A percentile compares a stretch with the other conserved stretches of the same genome.
Conservation (phyloP, 2,888 invertebrate species). For the Arge pagana region DNA sequence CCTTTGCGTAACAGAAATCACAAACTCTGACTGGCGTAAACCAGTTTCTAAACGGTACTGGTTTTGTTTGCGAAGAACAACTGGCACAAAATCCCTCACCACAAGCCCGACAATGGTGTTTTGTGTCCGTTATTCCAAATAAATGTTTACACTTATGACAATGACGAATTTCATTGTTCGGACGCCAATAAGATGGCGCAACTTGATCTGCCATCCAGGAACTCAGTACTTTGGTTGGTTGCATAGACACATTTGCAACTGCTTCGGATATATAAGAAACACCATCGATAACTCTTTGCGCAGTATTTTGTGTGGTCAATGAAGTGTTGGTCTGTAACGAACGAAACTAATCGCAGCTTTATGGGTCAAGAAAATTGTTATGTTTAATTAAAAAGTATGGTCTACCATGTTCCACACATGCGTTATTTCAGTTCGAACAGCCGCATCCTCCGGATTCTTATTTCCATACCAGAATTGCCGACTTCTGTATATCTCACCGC, state of each 20-base stretch:
- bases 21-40: constrained; percentile 73
- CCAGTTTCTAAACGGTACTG: constrained; percentile 78
- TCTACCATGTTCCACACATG: constrained; percentile 64
- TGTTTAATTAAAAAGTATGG: background rate
- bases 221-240: constrained; percentile 71
- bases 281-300: constrained; percentile 69
- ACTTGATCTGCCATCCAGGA: constrained; percentile 79
- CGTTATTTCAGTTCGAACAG: constrained; percentile 64
- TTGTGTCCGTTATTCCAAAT: constrained; percentile 64
- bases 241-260: constrained; percentile 68
- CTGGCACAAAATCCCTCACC: constrained; percentile 79
- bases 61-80: constrained; percentile 70
- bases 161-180: constrained; percentile 72
- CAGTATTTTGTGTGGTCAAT: constrained; percentile 62
- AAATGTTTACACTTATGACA: constrained; percentile 69
- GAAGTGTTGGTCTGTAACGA: constrained; percentile 38
- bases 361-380: background rate
- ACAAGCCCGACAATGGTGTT: constrained; percentile 79
- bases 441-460: constrained; percentile 70
- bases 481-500: constrained; percentile 74
- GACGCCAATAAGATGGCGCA: constrained; percentile 80
- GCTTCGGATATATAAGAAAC: constrained; percentile 68
- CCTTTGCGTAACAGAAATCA: constrained; percentile 64
- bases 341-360: constrained; percentile 3
- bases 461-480: constrained; percentile 84